phyloP scores from a whole-genome alignment of 2,113 vertebrate genomes.

The Ceuthmochares aereus region DNA sequence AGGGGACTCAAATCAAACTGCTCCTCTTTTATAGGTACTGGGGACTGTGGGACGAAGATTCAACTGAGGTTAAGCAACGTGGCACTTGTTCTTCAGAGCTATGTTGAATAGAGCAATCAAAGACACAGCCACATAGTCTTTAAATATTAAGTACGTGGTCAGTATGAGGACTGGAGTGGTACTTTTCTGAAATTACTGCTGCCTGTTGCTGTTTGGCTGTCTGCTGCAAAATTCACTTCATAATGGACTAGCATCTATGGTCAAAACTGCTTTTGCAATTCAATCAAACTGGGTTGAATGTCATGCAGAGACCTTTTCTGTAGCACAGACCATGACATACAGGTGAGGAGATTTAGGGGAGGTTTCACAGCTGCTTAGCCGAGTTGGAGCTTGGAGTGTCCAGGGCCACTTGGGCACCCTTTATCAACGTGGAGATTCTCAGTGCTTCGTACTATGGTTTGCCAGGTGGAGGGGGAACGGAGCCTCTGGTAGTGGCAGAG shows the following conservation, averaged over 20 bases:
- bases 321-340: background rate
- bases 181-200: background rate
- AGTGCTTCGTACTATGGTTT: background rate
- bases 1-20: background rate
- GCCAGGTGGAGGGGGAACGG: background rate
- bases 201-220: background rate
- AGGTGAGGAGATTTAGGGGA: background rate
- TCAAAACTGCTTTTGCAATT: background rate
- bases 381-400: background rate
- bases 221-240: background rate
- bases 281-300: background rate
- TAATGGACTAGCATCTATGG: background rate
- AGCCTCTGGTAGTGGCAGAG: background rate
- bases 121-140: background rate
- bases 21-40: background rate
- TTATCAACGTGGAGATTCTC: rapidly evolving
- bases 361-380: background rate
- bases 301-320: background rate
- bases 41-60: background rate
- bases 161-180: background rate
- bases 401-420: background rate
- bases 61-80: background rate
- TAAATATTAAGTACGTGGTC: background rate
- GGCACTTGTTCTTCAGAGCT: background rate
- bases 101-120: background rate